These are phyloP conservation scores for Gerris buenoi DNA, from an alignment of 1,140 invertebrate genomes.

Conservation along the genomic window DNA sequence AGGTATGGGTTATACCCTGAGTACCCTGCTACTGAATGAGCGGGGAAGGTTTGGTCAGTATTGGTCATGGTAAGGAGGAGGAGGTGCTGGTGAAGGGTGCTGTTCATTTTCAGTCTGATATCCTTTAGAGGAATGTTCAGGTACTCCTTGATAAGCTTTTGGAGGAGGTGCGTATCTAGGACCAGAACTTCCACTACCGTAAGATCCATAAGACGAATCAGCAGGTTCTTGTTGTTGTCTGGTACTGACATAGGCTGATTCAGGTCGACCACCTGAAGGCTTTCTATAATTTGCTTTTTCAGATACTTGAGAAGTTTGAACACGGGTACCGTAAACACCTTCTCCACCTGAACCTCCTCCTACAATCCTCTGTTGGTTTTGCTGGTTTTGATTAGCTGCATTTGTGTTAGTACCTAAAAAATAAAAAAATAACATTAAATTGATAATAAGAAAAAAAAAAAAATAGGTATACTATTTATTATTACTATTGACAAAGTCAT, in stretches of 20 bases:
- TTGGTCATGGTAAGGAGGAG: conserved; percentile 1
- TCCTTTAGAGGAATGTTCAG: neutral
- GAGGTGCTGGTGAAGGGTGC: neutral
- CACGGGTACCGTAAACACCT: conserved; percentile 12
- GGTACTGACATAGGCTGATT: neutral
- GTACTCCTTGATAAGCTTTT: neutral
- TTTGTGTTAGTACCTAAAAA: conserved; percentile 13
- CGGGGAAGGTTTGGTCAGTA: neutral
- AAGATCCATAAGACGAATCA: neutral
- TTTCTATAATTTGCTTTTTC: neutral
- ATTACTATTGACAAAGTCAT: too few species aligned
- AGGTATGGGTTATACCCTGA: neutral
- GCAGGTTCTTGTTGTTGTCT: neutral
- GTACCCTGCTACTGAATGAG: neutral
- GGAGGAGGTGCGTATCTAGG: neutral
- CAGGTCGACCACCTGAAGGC: neutral
- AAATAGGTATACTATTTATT: too few species aligned
- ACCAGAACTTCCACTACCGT: neutral
- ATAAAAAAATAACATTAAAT: too few species aligned
- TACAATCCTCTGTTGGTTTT: conserved; percentile 22
- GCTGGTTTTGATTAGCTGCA: conserved; percentile 22
- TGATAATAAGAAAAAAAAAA: too few species aligned
- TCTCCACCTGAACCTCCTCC: conserved; percentile 5
- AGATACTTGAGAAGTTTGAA: neutral
- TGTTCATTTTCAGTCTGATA: neutral